A percentile compares a stretch with the other conserved stretches of the same genome.
Conservation (phyloP, 2,797 vertebrate genomes). For the Lacerta agilis region DNA sequence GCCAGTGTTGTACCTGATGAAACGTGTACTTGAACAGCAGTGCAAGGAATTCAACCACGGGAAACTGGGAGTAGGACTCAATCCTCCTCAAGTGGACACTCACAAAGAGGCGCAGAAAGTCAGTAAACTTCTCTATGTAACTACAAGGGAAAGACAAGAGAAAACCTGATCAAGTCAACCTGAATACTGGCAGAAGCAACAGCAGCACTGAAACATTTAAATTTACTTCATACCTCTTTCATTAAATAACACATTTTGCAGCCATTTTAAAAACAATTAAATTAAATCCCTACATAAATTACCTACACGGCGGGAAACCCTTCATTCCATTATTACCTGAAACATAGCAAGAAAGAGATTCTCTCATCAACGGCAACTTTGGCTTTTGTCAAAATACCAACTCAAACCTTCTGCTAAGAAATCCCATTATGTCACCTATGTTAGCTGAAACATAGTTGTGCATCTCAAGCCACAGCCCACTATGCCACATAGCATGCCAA, state of each 20-base stretch:
- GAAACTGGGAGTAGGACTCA: conserved; percentile 96
- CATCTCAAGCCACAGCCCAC: background rate
- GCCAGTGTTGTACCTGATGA: conserved; percentile 88
- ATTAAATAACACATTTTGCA: conserved; percentile 51
- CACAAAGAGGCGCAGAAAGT: conserved; percentile 97
- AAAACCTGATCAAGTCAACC: conserved; percentile 28
- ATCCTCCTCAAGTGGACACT: conserved; percentile 95
- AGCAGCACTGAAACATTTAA: conserved; percentile 35
- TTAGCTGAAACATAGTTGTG: background rate
- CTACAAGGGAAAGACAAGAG: conserved; percentile 75
- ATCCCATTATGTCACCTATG: conserved; percentile 1
- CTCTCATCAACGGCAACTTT: conserved; percentile 76
- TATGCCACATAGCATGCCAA: background rate
- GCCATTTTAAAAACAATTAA: conserved; percentile 55
- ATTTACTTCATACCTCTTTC: conserved; percentile 52
- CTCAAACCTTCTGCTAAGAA: conserved; percentile 45
- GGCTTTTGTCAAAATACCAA: conserved; percentile 60
- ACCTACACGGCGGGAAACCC: conserved; percentile 79
- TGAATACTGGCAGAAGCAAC: conserved; percentile 19
- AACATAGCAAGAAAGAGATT: conserved; percentile 78
- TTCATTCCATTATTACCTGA: conserved; percentile 79
- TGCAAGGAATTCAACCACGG: conserved; percentile 94
- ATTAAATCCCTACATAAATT: conserved; percentile 78
- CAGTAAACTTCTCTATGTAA: conserved; percentile 98
- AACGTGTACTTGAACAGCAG: conserved; percentile 98